Conservation (phyloP, 2,113 vertebrate genomes). For the Gadus chalcogrammus region DNA sequence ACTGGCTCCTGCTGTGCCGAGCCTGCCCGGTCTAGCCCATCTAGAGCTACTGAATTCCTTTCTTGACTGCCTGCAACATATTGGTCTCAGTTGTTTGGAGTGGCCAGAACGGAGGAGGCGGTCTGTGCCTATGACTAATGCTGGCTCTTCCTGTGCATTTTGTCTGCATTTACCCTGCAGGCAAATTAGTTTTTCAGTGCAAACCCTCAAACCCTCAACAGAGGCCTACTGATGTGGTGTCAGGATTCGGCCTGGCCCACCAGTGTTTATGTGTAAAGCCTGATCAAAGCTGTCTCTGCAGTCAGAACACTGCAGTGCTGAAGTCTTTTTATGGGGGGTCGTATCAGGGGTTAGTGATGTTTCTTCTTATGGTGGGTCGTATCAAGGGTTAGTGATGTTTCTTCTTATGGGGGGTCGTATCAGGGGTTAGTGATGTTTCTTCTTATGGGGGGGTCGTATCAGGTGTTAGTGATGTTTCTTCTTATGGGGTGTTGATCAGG, state of each 20-base stretch:
- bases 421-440: too few relatives aligned
- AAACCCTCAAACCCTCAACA: slow-evolving; percentile 41
- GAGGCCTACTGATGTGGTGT: slow-evolving; percentile 44
- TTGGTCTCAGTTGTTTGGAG: neutral
- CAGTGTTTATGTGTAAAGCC: slow-evolving; percentile 47
- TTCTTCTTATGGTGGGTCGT: neutral
- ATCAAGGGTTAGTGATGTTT: too few relatives aligned
- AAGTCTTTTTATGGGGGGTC: neutral
- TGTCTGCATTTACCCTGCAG: slow-evolving; percentile 4
- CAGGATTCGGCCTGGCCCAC: slow-evolving; percentile 44
- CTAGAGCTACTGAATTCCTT: neutral
- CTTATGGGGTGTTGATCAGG: too few relatives aligned
- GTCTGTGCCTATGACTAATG: neutral
- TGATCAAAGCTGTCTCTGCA: slow-evolving; percentile 11
- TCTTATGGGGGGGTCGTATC: neutral
- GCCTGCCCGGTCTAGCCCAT: neutral
- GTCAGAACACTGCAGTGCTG: slow-evolving; percentile 8
- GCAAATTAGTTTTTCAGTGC: slow-evolving; percentile 48
- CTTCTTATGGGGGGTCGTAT: too few relatives aligned
- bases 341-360: neutral
- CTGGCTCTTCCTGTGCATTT: slow-evolving; percentile 1
- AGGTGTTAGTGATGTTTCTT: too few relatives aligned
- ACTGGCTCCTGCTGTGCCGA: neutral
- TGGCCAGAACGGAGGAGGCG: neutral
- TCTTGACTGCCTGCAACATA: neutral